Evolutionary conservation across 2,888 invertebrate species (phyloP).

Genomic region (Tinea trinotella): DNA sequence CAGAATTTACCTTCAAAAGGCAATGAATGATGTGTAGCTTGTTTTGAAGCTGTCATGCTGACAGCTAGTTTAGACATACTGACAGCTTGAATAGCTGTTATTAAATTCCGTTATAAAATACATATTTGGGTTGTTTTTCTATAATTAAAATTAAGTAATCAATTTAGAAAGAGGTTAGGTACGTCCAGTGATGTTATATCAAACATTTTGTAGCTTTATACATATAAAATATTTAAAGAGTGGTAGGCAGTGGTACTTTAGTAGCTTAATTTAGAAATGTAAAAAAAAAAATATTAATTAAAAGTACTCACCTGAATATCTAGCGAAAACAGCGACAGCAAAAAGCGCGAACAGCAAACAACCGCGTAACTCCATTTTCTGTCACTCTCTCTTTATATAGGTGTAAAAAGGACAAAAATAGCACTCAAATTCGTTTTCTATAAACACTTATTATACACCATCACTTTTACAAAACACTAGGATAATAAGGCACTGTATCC

Average conservation of each 20-base stretch:
- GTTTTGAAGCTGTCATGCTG: slow-evolving; percentile 40
- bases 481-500: background rate
- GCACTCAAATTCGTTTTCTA: background rate
- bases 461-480: background rate
- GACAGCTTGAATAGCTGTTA: background rate
- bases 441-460: background rate
- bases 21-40: no score
- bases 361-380: slow-evolving; percentile 45
- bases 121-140: background rate
- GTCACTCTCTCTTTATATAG: background rate
- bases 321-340: slow-evolving; percentile 38
- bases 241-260: no score
- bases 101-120: background rate
- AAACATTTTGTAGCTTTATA: no score
- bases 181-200: no score
- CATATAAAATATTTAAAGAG: no score
- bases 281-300: no score
- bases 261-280: no score
- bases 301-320: slow-evolving; percentile 57
- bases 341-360: slow-evolving; percentile 43
- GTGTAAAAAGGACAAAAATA: background rate
- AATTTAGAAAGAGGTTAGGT: no score
- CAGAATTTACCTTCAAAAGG: no score
- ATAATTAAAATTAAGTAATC: background rate
- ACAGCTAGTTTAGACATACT: slow-evolving; percentile 31